These are phyloP conservation scores for Ischnura elegans DNA, from an alignment of 2,888 invertebrate genomes.

Conservation along the genomic window DNA sequence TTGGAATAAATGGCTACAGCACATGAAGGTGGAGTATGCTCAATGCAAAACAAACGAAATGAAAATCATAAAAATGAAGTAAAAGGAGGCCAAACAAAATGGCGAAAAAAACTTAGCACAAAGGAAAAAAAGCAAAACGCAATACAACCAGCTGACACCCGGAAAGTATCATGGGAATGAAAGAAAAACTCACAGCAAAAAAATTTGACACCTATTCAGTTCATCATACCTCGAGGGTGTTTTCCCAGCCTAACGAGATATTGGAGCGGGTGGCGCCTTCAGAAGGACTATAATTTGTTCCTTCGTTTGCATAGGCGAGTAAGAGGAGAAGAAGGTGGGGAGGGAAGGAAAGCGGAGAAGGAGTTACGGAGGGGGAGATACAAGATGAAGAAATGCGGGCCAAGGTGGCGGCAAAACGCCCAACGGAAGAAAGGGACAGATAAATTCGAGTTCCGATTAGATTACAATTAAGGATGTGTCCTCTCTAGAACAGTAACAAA, in stretches of 20 bases:
- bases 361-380: neutral
- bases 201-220: too few species aligned
- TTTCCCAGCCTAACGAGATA: conserved; percentile 13
- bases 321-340: neutral
- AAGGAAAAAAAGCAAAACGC: too few species aligned
- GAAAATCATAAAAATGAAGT: too few species aligned
- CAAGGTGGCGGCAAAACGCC: neutral
- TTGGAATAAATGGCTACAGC: too few species aligned
- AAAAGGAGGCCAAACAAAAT: too few species aligned
- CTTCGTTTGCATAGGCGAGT: neutral
- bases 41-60: too few species aligned
- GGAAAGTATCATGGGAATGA: too few species aligned
- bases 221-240: neutral
- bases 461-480: neutral
- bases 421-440: neutral
- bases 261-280: neutral
- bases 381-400: neutral
- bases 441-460: neutral
- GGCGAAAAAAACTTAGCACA: too few species aligned
- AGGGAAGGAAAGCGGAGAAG: neutral
- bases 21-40: too few species aligned
- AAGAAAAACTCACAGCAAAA: too few species aligned
- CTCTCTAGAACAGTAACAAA: too few species aligned
- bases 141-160: too few species aligned
- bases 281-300: neutral